phyloP scores from a whole-genome alignment of 2,797 vertebrate species.

The Spizella passerina region DNA sequence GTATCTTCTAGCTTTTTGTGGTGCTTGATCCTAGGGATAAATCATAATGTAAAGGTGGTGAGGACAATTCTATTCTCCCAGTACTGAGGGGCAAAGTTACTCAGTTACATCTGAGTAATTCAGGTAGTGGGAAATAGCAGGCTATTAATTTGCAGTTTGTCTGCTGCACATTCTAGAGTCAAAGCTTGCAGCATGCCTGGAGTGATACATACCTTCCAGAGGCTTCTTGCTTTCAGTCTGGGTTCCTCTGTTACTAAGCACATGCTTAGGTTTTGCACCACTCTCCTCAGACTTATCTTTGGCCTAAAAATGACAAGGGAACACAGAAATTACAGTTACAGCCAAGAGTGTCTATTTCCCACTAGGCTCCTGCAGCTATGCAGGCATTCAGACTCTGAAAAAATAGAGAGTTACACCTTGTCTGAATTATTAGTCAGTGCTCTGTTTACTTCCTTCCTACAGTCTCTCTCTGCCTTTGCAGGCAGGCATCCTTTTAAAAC shows the following conservation, averaged over 20 bases:
- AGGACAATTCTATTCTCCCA: background rate
- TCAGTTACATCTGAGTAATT: background rate
- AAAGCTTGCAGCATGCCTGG: background rate
- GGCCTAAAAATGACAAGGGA: slow-evolving; percentile 70
- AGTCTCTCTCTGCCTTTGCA: background rate
- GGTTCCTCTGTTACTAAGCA: slow-evolving; percentile 64
- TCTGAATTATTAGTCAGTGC: background rate
- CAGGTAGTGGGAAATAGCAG: background rate
- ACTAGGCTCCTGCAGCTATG: background rate
- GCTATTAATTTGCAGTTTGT: background rate
- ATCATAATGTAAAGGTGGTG: background rate
- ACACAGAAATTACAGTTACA: background rate
- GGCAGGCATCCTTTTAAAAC: background rate
- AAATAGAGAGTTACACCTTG: background rate
- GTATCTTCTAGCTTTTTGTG: background rate
- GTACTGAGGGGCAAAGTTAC: background rate
- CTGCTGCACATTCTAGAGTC: background rate
- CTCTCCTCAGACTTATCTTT: slow-evolving; percentile 79
- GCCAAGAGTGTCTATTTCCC: background rate
- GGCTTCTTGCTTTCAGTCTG: slow-evolving; percentile 69
- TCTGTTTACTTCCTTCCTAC: background rate
- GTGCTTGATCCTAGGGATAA: background rate
- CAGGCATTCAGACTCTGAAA: background rate
- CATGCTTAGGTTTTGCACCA: slow-evolving; percentile 70
- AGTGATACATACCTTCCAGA: slow-evolving; percentile 71